Percentiles rank a stretch among this genome's conserved stretches.
phyloP scores from a whole-genome alignment of 2,113 vertebrate genomes.

The Ifrita kowaldi region DNA sequence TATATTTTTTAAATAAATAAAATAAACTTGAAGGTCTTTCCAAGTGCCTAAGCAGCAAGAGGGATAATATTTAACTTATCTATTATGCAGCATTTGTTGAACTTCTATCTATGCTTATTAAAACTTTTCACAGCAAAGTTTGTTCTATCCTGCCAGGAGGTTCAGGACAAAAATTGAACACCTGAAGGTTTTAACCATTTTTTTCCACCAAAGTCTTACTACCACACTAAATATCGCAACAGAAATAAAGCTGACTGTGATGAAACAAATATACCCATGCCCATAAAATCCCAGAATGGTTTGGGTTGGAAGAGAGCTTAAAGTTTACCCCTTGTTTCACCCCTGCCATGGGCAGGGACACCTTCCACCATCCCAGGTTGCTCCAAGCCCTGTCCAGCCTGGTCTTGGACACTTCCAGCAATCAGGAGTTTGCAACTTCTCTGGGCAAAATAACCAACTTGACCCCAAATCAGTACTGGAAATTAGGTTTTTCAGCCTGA shows the following conservation, averaged over 20 bases:
- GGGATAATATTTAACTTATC: neutral
- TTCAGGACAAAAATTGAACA: neutral
- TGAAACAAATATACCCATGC: neutral
- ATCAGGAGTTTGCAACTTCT: neutral
- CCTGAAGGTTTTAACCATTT: neutral
- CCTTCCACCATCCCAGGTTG: neutral
- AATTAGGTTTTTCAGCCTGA: neutral
- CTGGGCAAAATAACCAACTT: neutral
- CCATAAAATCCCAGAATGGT: neutral
- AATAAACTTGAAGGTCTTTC: neutral
- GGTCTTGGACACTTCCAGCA: neutral
- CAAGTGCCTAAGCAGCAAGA: neutral
- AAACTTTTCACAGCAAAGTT: neutral
- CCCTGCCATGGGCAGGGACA: neutral
- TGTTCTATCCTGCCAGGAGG: neutral
- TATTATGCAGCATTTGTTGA: neutral
- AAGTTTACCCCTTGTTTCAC: neutral
- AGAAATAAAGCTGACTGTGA: neutral
- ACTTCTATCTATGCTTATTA: neutral
- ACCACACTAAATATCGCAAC: neutral
- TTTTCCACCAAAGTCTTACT: neutral
- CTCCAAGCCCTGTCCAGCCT: fast-evolving
- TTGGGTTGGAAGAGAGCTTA: neutral
- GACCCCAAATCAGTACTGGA: neutral
- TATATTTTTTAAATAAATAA: neutral